Evolutionary conservation across 2,888 invertebrate species (phyloP).

Genomic region (Ariolimax columbianus): DNA sequence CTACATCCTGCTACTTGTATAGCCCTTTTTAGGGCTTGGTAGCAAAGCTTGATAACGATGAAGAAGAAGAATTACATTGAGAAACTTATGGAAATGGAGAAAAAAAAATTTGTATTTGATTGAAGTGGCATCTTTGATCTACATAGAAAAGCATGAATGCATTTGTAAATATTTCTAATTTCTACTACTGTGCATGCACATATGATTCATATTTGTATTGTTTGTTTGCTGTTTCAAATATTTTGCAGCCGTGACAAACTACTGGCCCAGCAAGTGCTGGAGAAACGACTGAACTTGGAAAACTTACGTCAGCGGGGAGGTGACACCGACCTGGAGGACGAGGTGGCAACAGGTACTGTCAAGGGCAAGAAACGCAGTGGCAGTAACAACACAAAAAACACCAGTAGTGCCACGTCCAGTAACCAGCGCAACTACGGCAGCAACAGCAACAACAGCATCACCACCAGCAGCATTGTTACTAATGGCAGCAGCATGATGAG

Average conservation of each 20-base stretch:
- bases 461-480: constrained; percentile 31
- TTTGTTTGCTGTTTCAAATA: background rate
- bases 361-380: constrained; percentile 13
- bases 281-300: constrained; percentile 75
- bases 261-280: constrained; percentile 65
- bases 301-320: constrained; percentile 68
- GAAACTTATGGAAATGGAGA: too few relatives aligned
- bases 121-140: too few relatives aligned
- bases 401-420: constrained; percentile 30
- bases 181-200: background rate
- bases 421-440: constrained; percentile 34
- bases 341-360: constrained; percentile 58
- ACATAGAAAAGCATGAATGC: too few relatives aligned
- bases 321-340: constrained; percentile 70
- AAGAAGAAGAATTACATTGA: too few relatives aligned
- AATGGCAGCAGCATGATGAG: constrained; percentile 47
- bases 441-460: constrained; percentile 49
- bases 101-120: too few relatives aligned
- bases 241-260: constrained; percentile 59
- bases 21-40: too few relatives aligned
- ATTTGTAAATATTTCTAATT: background rate
- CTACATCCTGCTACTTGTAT: too few relatives aligned
- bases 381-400: constrained; percentile 27
- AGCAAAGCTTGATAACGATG: too few relatives aligned
- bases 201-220: background rate